Evolutionary conservation across 2,888 invertebrate genomes (phyloP).

Genomic region (Eristalis tenax): DNA sequence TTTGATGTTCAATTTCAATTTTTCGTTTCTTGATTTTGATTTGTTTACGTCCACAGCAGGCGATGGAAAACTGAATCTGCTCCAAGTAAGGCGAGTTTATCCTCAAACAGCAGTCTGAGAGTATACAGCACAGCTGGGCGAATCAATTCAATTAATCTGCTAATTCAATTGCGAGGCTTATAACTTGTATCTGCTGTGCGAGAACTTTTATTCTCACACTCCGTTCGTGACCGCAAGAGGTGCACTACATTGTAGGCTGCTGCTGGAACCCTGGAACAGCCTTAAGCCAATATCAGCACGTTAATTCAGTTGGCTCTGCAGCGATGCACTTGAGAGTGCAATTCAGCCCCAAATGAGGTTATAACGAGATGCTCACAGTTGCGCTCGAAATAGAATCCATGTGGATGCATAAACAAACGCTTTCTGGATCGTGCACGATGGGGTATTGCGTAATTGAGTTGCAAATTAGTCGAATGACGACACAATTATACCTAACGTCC

Average conservation of each 20-base stretch:
- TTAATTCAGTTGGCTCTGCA: neutral
- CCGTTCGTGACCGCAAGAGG: neutral
- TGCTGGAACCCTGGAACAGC: neutral
- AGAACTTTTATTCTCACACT: slow-evolving; percentile 18
- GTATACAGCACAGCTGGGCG: neutral
- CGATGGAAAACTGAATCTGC: neutral
- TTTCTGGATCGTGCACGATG: slow-evolving; percentile 2
- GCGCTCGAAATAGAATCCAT: slow-evolving; percentile 23
- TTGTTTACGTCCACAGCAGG: neutral
- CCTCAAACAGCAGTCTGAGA: neutral
- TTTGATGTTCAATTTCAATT: neutral
- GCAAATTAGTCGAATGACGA: neutral
- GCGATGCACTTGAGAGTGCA: neutral
- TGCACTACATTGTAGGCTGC: neutral
- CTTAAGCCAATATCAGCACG: neutral
- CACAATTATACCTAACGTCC: neutral
- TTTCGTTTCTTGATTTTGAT: neutral
- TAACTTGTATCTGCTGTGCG: slow-evolving; percentile 2
- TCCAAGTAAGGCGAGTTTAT: neutral
- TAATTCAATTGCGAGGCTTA: slow-evolving; percentile 32
- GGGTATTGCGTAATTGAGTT: neutral
- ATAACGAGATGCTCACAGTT: slow-evolving; percentile 27
- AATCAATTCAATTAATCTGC: slow-evolving; percentile 31
- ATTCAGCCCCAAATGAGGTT: slow-evolving; percentile 11
- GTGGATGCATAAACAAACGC: slow-evolving; percentile 5